Percentiles rank a stretch among this genome's conserved stretches.
These are phyloP conservation scores for Ceryle rudis DNA, from an alignment of 2,797 vertebrate genomes.

Conservation along the genomic window DNA sequence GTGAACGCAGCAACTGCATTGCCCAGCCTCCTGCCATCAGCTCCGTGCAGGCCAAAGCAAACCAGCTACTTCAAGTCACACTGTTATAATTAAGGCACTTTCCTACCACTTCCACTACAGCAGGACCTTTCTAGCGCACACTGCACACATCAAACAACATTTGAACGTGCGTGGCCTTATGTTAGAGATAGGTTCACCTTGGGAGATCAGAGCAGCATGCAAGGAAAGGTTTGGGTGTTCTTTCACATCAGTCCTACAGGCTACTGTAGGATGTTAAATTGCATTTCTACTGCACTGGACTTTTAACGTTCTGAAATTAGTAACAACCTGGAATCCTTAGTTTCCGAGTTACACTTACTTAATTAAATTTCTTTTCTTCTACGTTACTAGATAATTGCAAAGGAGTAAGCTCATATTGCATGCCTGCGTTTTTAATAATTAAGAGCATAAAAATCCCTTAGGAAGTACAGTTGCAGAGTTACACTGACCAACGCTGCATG, in stretches of 20 bases:
- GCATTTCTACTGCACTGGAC: background rate
- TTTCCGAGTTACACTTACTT: background rate
- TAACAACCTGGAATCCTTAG: background rate
- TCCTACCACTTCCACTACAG: background rate
- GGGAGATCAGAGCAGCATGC: background rate
- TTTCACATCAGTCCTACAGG: background rate
- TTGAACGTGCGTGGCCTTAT: background rate
- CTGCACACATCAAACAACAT: background rate
- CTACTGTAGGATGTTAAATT: background rate
- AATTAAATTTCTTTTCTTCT: background rate
- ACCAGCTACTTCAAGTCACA: background rate
- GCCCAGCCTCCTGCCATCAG: background rate
- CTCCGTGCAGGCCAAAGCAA: background rate
- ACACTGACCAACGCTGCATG: background rate
- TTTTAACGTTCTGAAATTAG: background rate
- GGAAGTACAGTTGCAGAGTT: background rate
- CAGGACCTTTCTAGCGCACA: background rate
- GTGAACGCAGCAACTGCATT: rapidly evolving
- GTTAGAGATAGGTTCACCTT: background rate
- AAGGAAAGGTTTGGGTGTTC: background rate
- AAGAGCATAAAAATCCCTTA: rapidly evolving
- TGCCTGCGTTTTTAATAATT: background rate
- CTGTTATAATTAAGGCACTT: background rate
- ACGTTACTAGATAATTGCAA: background rate
- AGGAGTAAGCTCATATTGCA: background rate